Conservation (phyloP, 2,113 vertebrate species). For the Epinephelus fuscoguttatus region DNA sequence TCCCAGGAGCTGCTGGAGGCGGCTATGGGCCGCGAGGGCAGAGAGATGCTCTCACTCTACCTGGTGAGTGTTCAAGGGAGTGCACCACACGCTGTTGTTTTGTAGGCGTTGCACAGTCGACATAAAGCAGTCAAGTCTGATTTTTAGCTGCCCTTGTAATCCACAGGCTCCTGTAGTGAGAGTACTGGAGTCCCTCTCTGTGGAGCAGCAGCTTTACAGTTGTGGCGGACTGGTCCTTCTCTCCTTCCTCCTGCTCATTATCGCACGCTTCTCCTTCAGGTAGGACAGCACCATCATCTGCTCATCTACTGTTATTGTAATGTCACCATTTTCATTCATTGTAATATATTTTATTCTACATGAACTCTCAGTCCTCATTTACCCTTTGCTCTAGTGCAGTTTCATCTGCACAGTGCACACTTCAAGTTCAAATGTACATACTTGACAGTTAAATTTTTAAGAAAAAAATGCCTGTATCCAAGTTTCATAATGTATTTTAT, state of each 20-base stretch:
- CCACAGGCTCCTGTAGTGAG: slow-evolving; percentile 77
- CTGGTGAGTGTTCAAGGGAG: slow-evolving; percentile 73
- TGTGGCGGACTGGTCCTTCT: slow-evolving; percentile 80
- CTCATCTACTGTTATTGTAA: neutral
- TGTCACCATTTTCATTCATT: neutral
- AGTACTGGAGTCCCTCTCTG: slow-evolving; percentile 76
- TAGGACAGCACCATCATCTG: slow-evolving; percentile 48
- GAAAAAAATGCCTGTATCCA: no score
- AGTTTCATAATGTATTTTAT: no score
- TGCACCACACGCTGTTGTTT: no score
- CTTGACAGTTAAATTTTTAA: no score
- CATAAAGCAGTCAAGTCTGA: neutral
- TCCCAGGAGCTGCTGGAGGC: slow-evolving; percentile 78
- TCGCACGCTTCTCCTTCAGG: slow-evolving; percentile 84
- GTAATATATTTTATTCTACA: neutral
- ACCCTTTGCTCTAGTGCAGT: no score
- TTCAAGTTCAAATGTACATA: no score
- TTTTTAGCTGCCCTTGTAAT: slow-evolving; percentile 6
- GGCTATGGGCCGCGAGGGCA: slow-evolving; percentile 76
- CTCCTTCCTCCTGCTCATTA: slow-evolving; percentile 84
- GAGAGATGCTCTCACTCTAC: slow-evolving; percentile 78
- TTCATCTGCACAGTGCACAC: neutral
- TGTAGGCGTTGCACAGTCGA: neutral
- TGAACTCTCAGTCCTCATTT: no score
- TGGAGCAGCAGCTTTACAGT: slow-evolving; percentile 78